Evolutionary conservation across 2,797 vertebrate species (phyloP).

Genomic region (Percopsis omiscomaycus): DNA sequence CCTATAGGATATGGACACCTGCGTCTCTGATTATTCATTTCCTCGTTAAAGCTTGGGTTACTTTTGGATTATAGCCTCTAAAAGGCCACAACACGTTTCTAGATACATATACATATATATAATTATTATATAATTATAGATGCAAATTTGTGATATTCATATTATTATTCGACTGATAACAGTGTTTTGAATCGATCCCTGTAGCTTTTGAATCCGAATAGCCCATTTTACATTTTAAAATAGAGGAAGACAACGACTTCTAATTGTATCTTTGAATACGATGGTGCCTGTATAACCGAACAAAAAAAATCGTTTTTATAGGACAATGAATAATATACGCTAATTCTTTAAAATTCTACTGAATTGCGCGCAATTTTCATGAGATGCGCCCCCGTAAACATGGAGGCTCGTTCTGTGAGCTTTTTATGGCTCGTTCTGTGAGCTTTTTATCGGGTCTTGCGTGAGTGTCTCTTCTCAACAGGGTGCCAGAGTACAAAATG

Average conservation of each 20-base stretch:
- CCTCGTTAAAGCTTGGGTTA: neutral
- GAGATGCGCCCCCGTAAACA: slow-evolving; percentile 7
- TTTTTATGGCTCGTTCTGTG: slow-evolving; percentile 14
- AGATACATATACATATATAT: neutral
- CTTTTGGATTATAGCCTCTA: neutral
- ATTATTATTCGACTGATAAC: too few relatives aligned
- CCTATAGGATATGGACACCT: too few relatives aligned
- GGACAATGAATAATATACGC: too few relatives aligned
- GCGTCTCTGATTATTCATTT: too few relatives aligned
- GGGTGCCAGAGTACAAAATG: slow-evolving; percentile 46
- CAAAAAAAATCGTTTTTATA: neutral
- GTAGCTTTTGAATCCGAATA: too few relatives aligned
- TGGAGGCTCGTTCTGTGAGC: too few relatives aligned
- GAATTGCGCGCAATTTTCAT: neutral
- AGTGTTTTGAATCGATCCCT: too few relatives aligned
- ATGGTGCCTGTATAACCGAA: neutral
- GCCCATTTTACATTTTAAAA: neutral
- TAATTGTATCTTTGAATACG: neutral
- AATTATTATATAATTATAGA: neutral
- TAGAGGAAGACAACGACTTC: neutral
- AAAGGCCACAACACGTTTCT: neutral
- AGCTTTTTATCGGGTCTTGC: slow-evolving; percentile 18
- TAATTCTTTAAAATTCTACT: too few relatives aligned
- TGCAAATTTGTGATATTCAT: too few relatives aligned
- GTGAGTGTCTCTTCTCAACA: slow-evolving; percentile 37